Conservation (phyloP, 2,797 vertebrate species). For the Caiman crocodilus region DNA sequence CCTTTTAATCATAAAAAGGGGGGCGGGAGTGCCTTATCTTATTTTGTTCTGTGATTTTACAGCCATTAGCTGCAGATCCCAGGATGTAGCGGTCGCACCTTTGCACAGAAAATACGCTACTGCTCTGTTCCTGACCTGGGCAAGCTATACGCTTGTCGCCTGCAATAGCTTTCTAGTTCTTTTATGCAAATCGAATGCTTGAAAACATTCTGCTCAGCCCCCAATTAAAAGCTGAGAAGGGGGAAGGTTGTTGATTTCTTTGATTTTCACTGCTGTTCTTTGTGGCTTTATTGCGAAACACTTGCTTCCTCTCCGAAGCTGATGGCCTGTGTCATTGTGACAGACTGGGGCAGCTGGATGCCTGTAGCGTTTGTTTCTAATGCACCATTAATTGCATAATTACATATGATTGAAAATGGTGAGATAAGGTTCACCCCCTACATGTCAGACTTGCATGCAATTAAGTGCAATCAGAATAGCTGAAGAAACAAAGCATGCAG, state of each 20-base stretch:
- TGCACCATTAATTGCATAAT: not conserved
- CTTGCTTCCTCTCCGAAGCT: constrained; percentile 26
- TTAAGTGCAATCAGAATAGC: not conserved
- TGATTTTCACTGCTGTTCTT: constrained; percentile 35
- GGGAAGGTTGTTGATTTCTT: constrained; percentile 16
- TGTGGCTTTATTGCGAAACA: not conserved
- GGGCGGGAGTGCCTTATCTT: not conserved
- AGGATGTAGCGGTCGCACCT: not conserved
- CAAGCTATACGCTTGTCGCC: not conserved
- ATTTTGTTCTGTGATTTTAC: not conserved
- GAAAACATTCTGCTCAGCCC: not conserved
- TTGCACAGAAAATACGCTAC: not conserved
- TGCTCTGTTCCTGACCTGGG: not conserved
- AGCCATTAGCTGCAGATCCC: not conserved
- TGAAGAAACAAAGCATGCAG: not conserved
- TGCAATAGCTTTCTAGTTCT: not conserved
- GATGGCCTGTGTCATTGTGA: not conserved
- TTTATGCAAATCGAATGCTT: not conserved
- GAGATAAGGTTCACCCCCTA: not conserved
- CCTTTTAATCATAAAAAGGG: not conserved
- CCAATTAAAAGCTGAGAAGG: not conserved
- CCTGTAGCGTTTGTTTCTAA: not conserved
- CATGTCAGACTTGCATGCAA: not conserved
- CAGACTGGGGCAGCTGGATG: not conserved
- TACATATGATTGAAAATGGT: constrained; percentile 1